These are phyloP conservation scores for Trichonephila inaurata DNA, from an alignment of 1,140 invertebrate genomes.

Conservation along the genomic window DNA sequence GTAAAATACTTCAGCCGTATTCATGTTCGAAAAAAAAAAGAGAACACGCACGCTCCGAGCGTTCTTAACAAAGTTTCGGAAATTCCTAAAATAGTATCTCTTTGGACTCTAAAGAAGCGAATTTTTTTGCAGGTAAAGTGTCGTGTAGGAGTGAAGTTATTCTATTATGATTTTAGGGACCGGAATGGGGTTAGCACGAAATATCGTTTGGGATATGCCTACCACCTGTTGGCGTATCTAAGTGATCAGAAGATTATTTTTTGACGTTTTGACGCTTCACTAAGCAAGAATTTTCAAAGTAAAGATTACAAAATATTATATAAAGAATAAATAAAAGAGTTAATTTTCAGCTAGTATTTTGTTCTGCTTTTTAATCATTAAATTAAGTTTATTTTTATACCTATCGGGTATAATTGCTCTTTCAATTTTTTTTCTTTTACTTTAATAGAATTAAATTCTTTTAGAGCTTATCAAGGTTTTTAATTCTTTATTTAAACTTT, in stretches of 20 bases:
- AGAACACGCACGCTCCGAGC: not conserved
- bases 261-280: not conserved
- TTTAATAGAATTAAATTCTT: no score
- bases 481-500: no score
- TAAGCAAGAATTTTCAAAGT: not conserved
- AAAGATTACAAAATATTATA: no score
- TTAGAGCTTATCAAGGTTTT: no score
- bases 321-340: no score
- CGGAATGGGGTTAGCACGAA: not conserved
- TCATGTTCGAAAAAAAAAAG: constrained; percentile 17
- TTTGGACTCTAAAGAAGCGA: not conserved
- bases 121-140: not conserved
- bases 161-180: not conserved
- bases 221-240: constrained; percentile 37
- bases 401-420: no score
- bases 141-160: not conserved
- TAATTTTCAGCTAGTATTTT: no score
- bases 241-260: not conserved
- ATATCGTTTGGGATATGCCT: not conserved
- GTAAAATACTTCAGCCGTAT: not conserved
- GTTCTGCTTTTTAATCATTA: no score
- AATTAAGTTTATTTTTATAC: no score
- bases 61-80: constrained; percentile 1
- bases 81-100: constrained; percentile 50
- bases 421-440: no score